Evolutionary conservation across 2,797 vertebrate genomes (phyloP).

Genomic region (Sebastes diploproa): DNA sequence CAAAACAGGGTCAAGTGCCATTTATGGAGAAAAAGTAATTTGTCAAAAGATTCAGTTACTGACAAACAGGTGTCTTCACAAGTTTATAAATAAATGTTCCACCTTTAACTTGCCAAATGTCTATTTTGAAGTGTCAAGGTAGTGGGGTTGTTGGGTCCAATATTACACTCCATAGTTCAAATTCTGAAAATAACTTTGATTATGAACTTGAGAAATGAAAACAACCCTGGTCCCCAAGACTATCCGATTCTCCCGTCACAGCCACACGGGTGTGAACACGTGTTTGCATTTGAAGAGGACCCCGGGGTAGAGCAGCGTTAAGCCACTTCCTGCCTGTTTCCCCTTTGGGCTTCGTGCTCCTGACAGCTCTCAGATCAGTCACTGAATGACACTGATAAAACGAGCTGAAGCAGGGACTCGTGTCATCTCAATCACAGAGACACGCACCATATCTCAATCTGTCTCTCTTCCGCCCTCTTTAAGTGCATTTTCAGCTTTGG

Average conservation of each 20-base stretch:
- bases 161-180: not conserved
- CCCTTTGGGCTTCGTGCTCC: constrained; percentile 1
- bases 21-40: not conserved
- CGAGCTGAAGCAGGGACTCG: not conserved
- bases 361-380: constrained; percentile 29
- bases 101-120: constrained; percentile 1
- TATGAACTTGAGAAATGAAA: not conserved
- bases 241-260: not conserved
- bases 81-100: constrained; percentile 9
- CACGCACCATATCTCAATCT: not conserved
- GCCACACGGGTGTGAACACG: constrained; percentile 21
- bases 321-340: constrained; percentile 18
- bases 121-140: not conserved
- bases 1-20: not conserved
- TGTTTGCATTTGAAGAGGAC: constrained; percentile 23
- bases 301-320: constrained; percentile 14
- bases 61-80: not conserved
- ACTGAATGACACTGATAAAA: constrained; percentile 30
- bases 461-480: not conserved
- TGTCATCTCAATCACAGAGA: constrained; percentile 32
- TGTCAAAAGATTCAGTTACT: not conserved
- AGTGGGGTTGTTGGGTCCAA: not conserved
- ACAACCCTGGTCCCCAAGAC: not conserved
- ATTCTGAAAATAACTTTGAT: constrained; percentile 28
- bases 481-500: not conserved